Percentiles rank a stretch among this genome's conserved stretches.
Evolutionary conservation across 1,140 invertebrate species (phyloP).

Genomic region (Mycetomoellerius zeteki): DNA sequence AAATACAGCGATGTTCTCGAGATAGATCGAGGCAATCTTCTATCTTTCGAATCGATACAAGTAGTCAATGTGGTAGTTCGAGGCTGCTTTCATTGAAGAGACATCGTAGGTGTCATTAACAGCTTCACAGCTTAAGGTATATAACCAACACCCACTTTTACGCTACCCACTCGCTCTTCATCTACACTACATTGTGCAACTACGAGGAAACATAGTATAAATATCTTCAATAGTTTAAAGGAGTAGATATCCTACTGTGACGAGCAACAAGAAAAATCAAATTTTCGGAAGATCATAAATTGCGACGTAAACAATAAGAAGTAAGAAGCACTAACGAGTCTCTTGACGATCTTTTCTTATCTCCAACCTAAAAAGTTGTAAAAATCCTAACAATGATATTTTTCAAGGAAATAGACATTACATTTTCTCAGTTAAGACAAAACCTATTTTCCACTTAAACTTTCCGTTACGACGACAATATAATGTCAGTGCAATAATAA

Average conservation of each 20-base stretch:
- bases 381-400: not conserved
- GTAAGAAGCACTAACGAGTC: not conserved
- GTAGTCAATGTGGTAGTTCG: not conserved
- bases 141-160: constrained; percentile 51
- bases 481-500: not conserved
- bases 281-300: constrained; percentile 36
- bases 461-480: not conserved
- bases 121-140: constrained; percentile 42
- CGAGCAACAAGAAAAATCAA: constrained; percentile 37
- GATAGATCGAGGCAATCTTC: constrained; percentile 11
- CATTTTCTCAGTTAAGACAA: not conserved
- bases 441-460: not conserved
- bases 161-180: constrained; percentile 53
- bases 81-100: constrained; percentile 44
- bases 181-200: constrained; percentile 57
- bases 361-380: constrained; percentile 1
- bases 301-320: not conserved
- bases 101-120: constrained; percentile 56
- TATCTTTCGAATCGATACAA: constrained; percentile 28
- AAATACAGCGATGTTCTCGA: not conserved
- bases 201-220: constrained; percentile 59
- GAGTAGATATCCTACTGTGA: constrained; percentile 9
- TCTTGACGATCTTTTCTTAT: not conserved
- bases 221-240: constrained; percentile 55
- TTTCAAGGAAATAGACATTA: constrained; percentile 1